Evolutionary conservation across 2,113 vertebrate genomes (phyloP).

Genomic region (Excalfactoria chinensis): DNA sequence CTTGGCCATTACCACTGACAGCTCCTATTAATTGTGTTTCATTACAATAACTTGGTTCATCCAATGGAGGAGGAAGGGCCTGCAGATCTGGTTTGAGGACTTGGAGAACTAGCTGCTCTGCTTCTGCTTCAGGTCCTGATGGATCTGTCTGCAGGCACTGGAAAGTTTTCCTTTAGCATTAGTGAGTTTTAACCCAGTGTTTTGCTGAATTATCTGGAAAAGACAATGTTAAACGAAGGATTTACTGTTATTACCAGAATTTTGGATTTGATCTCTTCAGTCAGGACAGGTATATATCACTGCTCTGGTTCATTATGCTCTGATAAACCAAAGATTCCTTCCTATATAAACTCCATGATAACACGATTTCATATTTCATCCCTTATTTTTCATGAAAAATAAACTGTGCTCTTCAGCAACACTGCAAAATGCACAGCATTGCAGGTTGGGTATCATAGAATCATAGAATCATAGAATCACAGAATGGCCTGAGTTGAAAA

Average conservation of each 20-base stretch:
- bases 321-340: background rate
- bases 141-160: background rate
- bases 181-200: background rate
- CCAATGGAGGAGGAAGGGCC: too few relatives aligned
- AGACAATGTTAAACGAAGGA: background rate
- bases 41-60: background rate
- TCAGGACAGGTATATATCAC: fast-evolving
- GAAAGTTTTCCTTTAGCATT: background rate
- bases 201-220: background rate
- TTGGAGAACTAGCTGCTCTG: background rate
- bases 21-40: background rate
- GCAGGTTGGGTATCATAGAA: too few relatives aligned
- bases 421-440: background rate
- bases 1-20: background rate
- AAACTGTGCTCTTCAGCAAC: background rate
- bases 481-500: too few relatives aligned
- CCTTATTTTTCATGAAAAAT: background rate
- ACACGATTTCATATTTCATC: background rate
- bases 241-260: background rate
- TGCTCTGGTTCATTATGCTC: background rate
- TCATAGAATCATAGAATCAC: too few relatives aligned
- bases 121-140: too few relatives aligned
- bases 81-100: background rate
- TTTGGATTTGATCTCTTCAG: background rate
- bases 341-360: background rate